Conservation (phyloP, 92 coral and sea anemone genomes). For the Anthopleura xanthogrammica region DNA sequence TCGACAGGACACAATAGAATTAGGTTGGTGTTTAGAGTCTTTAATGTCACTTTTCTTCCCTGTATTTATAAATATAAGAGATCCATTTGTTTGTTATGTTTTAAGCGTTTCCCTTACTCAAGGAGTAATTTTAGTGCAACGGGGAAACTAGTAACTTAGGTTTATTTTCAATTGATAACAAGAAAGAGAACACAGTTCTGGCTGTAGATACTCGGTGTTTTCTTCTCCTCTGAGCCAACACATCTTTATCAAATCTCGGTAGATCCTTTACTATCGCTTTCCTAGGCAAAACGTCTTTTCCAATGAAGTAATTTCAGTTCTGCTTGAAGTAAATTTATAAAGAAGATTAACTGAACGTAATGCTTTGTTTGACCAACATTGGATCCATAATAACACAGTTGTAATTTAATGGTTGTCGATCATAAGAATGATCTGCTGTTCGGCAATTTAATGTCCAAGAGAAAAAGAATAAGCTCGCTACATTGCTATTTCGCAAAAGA, state of each 20-base stretch:
- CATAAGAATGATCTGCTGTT: background rate
- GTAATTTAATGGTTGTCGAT: background rate
- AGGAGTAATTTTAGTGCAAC: background rate
- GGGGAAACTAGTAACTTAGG: background rate
- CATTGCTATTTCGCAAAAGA: too few species aligned
- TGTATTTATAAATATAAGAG: constrained; percentile 2
- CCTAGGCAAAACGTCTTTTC: background rate
- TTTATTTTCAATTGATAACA: background rate
- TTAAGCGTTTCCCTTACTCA: background rate
- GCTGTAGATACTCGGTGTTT: background rate
- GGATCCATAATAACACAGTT: background rate
- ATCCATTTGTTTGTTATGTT: background rate
- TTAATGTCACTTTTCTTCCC: constrained; percentile 6
- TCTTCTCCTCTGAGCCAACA: background rate
- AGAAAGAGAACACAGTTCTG: background rate
- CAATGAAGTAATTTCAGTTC: background rate
- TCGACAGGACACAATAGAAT: constrained; percentile 30
- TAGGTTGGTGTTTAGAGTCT: constrained; percentile 20
- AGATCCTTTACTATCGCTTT: background rate
- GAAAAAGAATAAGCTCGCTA: too few species aligned
- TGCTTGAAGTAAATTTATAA: background rate
- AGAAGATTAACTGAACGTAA: background rate
- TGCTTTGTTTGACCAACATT: background rate
- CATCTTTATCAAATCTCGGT: too few species aligned
- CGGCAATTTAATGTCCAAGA: too few species aligned